Percentiles rank a stretch among this genome's conserved stretches.
Evolutionary conservation across 2,113 vertebrate species (phyloP).

Genomic region (Andinoacara biseriatus): DNA sequence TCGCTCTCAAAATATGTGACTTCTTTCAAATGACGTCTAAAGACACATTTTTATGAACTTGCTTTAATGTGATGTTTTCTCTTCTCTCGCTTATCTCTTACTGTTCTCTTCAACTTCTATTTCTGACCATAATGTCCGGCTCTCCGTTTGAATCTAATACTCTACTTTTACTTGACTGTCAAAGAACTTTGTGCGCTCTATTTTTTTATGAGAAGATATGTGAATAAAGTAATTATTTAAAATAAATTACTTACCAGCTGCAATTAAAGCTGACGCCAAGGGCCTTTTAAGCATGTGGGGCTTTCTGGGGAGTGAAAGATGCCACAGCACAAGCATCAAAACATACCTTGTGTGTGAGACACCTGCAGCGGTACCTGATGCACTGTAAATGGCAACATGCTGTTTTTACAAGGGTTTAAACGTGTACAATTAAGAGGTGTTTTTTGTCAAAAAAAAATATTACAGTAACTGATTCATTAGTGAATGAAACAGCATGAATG

Average conservation of each 20-base stretch:
- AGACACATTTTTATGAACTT: not conserved
- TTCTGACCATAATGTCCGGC: slow-evolving; percentile 6
- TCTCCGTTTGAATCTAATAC: not conserved
- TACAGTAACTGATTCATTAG: not conserved
- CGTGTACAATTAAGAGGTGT: not conserved
- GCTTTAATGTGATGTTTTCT: not conserved
- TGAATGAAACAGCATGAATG: not conserved
- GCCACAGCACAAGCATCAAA: not conserved
- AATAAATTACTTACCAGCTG: not conserved
- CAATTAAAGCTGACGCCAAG: not conserved
- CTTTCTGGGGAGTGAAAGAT: not conserved
- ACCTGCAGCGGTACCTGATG: not conserved
- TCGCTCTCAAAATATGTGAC: too few relatives aligned
- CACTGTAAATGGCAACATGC: not conserved
- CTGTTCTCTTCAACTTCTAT: not conserved
- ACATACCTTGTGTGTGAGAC: not conserved
- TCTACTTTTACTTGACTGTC: not conserved
- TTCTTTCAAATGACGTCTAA: not conserved
- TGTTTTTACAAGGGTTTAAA: not conserved
- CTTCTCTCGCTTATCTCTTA: not conserved
- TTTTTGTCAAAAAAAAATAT: not conserved
- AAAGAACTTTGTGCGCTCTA: not conserved
- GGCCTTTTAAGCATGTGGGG: not conserved
- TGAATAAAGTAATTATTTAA: not conserved
- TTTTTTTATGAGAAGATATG: not conserved